Percentiles rank a stretch among this genome's conserved stretches.
These are phyloP conservation scores for Pemphredon lugubris DNA, from an alignment of 2,888 invertebrate genomes.

Conservation along the genomic window DNA sequence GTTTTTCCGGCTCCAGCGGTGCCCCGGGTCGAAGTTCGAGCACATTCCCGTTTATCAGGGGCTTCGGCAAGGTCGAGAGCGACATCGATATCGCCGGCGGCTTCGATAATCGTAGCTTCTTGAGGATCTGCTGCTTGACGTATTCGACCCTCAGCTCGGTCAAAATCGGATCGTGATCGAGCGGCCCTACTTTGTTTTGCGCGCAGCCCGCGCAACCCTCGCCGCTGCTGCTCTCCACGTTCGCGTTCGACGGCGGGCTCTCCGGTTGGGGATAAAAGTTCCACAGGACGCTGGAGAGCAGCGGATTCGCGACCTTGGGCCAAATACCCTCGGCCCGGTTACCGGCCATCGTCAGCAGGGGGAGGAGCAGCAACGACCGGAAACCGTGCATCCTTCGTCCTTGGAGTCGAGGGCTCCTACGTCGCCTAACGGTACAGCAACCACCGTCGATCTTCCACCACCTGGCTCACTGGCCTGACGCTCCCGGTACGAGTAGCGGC, in stretches of 20 bases:
- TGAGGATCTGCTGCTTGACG: conserved; percentile 92
- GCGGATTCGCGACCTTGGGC: conserved; percentile 30
- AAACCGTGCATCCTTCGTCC: too few relatives aligned
- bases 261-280: too few relatives aligned
- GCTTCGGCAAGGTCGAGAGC: conserved; percentile 87
- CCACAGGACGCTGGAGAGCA: not conserved
- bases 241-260: too few relatives aligned
- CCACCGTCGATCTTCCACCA: too few relatives aligned
- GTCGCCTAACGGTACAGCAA: too few relatives aligned
- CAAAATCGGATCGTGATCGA: conserved; percentile 78
- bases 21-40: conserved; percentile 82
- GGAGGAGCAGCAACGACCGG: too few relatives aligned
- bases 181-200: conserved; percentile 68
- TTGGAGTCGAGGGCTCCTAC: too few relatives aligned
- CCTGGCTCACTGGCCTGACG: too few relatives aligned
- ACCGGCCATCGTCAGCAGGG: too few relatives aligned
- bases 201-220: conserved; percentile 70
- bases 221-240: too few relatives aligned
- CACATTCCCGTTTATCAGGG: conserved; percentile 88
- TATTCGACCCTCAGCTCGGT: conserved; percentile 89
- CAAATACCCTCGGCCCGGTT: conserved; percentile 18
- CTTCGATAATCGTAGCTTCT: conserved; percentile 89
- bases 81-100: conserved; percentile 86
- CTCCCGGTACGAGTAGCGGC: not conserved
- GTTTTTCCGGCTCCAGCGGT: conserved; percentile 83